phyloP scores from a whole-genome alignment of 2,797 vertebrate genomes.

The Melopsittacus undulatus region DNA sequence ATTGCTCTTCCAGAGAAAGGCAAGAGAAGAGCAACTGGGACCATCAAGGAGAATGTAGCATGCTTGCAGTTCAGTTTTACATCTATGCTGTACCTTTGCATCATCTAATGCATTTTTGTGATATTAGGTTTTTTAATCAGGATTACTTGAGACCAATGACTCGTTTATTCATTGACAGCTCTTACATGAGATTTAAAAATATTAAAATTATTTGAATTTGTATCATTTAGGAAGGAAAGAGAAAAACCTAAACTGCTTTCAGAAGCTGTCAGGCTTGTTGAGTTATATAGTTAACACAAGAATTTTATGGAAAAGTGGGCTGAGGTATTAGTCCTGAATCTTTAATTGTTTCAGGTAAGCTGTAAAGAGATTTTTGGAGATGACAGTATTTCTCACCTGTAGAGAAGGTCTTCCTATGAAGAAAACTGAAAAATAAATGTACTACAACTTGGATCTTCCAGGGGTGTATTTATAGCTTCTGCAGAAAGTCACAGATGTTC shows the following conservation, averaged over 20 bases:
- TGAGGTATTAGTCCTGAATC: background rate
- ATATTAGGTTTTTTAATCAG: background rate
- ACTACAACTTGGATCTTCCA: background rate
- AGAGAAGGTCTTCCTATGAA: background rate
- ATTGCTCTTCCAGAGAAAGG: background rate
- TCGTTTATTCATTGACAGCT: background rate
- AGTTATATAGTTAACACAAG: background rate
- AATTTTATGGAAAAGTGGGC: background rate
- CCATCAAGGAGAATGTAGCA: accelerated
- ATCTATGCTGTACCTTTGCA: background rate
- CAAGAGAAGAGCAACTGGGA: background rate
- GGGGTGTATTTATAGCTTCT: background rate
- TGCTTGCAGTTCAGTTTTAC: background rate
- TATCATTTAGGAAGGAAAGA: background rate
- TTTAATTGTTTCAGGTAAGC: background rate
- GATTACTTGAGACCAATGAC: background rate
- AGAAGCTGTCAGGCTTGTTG: background rate
- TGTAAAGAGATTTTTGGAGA: background rate
- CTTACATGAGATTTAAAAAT: background rate
- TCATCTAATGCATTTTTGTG: background rate
- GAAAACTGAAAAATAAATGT: background rate
- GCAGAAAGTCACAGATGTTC: background rate
- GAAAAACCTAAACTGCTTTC: background rate
- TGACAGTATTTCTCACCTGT: background rate
- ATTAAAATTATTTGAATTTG: background rate